Conservation (phyloP, 35 echinoderm and acorn worm genomes). For the Acanthaster planci region DNA sequence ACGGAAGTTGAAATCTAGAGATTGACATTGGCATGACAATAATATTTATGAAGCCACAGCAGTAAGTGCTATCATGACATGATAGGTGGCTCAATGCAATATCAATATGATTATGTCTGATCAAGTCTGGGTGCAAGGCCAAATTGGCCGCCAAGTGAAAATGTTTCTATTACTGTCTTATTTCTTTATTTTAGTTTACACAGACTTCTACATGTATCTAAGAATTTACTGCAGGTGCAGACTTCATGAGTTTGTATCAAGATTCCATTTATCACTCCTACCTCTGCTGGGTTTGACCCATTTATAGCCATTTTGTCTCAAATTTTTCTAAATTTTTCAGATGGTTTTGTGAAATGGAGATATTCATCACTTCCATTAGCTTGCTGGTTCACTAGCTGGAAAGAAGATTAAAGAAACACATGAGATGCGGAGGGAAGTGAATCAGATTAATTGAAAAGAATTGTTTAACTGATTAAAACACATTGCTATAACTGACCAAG, state of each 20-base stretch:
- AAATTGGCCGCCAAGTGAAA: background rate
- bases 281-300: background rate
- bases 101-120: background rate
- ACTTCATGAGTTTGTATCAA: too few relatives aligned
- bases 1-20: background rate
- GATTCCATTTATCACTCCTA: background rate
- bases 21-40: background rate
- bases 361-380: constrained; percentile 18
- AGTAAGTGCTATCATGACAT: background rate
- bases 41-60: background rate
- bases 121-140: constrained; percentile 1
- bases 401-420: background rate
- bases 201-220: too few relatives aligned
- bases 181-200: background rate
- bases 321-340: background rate
- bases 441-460: background rate
- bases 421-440: background rate
- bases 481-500: background rate
- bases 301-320: background rate
- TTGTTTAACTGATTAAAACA: background rate
- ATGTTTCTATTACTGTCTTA: too few relatives aligned
- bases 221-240: constrained; percentile 9
- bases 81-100: background rate
- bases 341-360: background rate
- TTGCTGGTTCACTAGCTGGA: constrained; percentile 48